phyloP scores from a whole-genome alignment of 2,888 invertebrate genomes.

The Hirtodrosophila histrioides region DNA sequence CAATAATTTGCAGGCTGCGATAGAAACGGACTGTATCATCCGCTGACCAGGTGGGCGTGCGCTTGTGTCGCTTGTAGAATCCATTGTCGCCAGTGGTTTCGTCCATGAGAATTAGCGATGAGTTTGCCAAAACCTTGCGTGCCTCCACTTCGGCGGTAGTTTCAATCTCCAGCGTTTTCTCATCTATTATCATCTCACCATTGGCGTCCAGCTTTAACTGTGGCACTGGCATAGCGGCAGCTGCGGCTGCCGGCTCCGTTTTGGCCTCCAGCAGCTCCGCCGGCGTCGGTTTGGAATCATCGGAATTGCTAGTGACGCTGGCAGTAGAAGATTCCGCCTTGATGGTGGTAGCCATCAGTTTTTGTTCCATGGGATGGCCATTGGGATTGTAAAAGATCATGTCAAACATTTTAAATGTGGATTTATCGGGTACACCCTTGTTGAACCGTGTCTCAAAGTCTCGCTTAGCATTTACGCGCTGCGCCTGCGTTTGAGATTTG shows the following conservation, averaged over 20 bases:
- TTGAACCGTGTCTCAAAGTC: slow-evolving; percentile 80
- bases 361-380: slow-evolving; percentile 89
- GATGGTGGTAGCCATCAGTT: slow-evolving; percentile 58
- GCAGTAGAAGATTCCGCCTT: slow-evolving; percentile 82
- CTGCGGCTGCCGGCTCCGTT: slow-evolving; percentile 60
- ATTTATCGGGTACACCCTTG: slow-evolving; percentile 86
- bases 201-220: slow-evolving; percentile 94
- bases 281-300: slow-evolving; percentile 49
- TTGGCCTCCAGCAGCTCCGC: slow-evolving; percentile 52
- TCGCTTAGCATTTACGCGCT: slow-evolving; percentile 80
- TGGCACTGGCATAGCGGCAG: slow-evolving; percentile 88
- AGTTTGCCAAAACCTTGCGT: slow-evolving; percentile 87
- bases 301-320: slow-evolving; percentile 4
- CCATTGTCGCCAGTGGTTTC: slow-evolving; percentile 86
- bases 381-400: slow-evolving; percentile 95
- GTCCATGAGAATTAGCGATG: slow-evolving; percentile 88
- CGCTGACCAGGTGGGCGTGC: slow-evolving; percentile 90
- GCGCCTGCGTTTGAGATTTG: slow-evolving; percentile 85
- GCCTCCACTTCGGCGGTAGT: slow-evolving; percentile 88
- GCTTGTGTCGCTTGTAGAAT: slow-evolving; percentile 88
- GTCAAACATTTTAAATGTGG: slow-evolving; percentile 94
- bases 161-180: slow-evolving; percentile 90
- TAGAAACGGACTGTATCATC: slow-evolving; percentile 96
- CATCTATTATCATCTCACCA: slow-evolving; percentile 93
- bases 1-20: slow-evolving; percentile 93